phyloP scores from a whole-genome alignment of 2,113 vertebrate genomes.

The Atractosteus spatula region DNA sequence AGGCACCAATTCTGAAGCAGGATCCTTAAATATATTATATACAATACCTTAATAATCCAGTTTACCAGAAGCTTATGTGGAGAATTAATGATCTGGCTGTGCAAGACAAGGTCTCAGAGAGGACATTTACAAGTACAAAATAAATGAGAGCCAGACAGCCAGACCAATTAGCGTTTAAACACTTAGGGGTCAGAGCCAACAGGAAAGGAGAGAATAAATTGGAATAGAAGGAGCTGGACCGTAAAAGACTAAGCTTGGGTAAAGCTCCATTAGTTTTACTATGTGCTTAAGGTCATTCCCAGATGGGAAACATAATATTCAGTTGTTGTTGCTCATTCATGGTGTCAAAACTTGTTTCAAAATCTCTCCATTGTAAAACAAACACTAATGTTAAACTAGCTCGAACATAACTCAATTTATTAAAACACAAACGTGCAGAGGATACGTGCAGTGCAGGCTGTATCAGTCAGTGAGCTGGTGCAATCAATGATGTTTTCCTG shows the following conservation, averaged over 20 bases:
- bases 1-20: neutral
- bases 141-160: constrained; percentile 5
- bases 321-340: constrained; percentile 18
- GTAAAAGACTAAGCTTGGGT: constrained; percentile 10
- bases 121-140: constrained; percentile 22
- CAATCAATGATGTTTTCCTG: neutral
- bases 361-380: constrained; percentile 9
- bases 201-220: constrained; percentile 20
- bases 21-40: constrained; percentile 5
- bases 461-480: neutral
- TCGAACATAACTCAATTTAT: constrained; percentile 18
- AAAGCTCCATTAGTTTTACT: constrained; percentile 11
- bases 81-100: constrained; percentile 20
- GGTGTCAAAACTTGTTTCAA: constrained; percentile 16
- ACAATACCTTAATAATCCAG: constrained; percentile 18
- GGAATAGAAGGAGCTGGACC: constrained; percentile 1
- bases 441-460: neutral
- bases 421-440: neutral
- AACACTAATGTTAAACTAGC: constrained; percentile 5
- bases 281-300: constrained; percentile 5
- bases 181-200: constrained; percentile 18
- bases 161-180: constrained; percentile 21
- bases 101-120: constrained; percentile 19
- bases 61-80: constrained; percentile 16
- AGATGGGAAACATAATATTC: constrained; percentile 14